phyloP scores from a whole-genome alignment of 2,797 vertebrate genomes.

The Tragopan temminckii region DNA sequence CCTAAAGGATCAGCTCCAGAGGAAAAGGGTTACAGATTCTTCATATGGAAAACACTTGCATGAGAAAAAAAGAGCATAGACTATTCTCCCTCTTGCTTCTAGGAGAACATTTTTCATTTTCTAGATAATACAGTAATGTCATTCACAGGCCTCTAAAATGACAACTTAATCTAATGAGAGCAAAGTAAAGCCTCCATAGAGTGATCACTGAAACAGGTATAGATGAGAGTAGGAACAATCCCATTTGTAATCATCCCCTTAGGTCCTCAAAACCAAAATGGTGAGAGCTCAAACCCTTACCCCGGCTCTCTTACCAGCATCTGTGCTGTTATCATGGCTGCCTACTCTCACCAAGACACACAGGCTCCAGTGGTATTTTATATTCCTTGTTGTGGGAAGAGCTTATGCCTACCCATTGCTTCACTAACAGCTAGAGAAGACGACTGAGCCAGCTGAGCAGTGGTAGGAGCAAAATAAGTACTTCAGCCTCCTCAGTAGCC shows the following conservation, averaged over 20 bases:
- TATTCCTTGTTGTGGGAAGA: constrained; percentile 62
- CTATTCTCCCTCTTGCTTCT: background rate
- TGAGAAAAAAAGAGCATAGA: background rate
- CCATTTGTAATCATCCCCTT: background rate
- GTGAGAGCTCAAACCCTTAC: background rate
- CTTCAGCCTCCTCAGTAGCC: constrained; percentile 39
- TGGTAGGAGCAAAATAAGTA: background rate
- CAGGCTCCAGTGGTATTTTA: constrained; percentile 44
- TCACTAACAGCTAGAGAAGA: constrained; percentile 32
- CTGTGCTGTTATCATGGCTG: constrained; percentile 15
- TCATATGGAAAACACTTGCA: background rate
- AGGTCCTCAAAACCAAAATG: background rate
- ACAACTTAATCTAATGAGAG: background rate
- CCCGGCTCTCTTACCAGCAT: background rate
- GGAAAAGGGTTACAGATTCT: background rate
- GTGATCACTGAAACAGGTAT: background rate
- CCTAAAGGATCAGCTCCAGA: background rate
- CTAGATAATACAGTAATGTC: background rate
- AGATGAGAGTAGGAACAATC: background rate
- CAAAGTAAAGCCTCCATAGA: background rate
- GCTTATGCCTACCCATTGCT: constrained; percentile 33
- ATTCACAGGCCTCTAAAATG: background rate
- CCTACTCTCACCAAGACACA: constrained; percentile 52
- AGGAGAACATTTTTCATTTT: background rate
- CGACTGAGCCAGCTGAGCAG: constrained; percentile 12